Evolutionary conservation across 2,113 vertebrate genomes (phyloP).

Genomic region (Brachyhypopomus gauderio): DNA sequence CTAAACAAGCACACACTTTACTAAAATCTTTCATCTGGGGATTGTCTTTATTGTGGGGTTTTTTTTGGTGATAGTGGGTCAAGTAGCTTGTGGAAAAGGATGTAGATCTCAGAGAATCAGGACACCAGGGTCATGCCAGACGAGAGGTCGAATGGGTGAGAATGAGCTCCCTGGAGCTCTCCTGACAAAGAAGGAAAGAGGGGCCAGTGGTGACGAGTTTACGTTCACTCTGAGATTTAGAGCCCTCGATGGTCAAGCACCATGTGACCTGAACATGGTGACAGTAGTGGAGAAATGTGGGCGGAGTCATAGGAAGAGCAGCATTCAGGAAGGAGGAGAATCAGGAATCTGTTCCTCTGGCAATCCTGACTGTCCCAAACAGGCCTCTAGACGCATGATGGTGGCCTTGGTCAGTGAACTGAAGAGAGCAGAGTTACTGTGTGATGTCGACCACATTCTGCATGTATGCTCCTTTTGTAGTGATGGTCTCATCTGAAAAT

Average conservation of each 20-base stretch:
- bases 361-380: too few species aligned
- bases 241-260: conserved; percentile 4
- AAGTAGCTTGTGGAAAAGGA: conserved; percentile 36
- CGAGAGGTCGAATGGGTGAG: background rate
- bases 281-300: background rate
- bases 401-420: too few species aligned
- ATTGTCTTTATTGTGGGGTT: too few species aligned
- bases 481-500: too few species aligned
- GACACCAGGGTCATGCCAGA: conserved; percentile 17
- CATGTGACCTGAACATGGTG: conserved; percentile 30
- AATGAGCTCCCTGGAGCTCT: conserved; percentile 18
- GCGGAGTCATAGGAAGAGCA: background rate
- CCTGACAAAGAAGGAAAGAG: conserved; percentile 13
- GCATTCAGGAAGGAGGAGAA: background rate
- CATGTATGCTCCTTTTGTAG: too few species aligned
- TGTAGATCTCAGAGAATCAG: conserved; percentile 39
- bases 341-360: too few species aligned
- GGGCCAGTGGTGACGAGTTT: conserved; percentile 20
- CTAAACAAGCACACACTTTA: background rate
- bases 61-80: conserved; percentile 24
- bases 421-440: too few species aligned
- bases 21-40: conserved; percentile 9
- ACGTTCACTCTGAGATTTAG: conserved; percentile 22
- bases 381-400: too few species aligned
- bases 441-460: too few species aligned